Conservation (phyloP, 2,888 invertebrate species). For the Pyrrhosoma nymphula region DNA sequence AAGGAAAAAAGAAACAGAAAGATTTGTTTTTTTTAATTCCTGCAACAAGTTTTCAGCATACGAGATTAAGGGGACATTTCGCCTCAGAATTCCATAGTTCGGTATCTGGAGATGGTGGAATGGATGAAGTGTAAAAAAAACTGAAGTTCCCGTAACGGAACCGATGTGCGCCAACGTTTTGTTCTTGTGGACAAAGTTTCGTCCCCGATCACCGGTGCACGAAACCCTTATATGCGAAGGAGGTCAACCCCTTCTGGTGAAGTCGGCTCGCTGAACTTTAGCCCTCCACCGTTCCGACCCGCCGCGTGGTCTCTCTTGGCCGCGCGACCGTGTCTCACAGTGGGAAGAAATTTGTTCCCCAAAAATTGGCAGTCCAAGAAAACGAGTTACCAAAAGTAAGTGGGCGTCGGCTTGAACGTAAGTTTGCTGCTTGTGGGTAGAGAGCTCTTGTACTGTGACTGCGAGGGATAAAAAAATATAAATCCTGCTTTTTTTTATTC, state of each 20-base stretch:
- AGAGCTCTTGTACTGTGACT: too few relatives aligned
- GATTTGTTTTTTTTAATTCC: not conserved
- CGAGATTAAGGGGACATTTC: not conserved
- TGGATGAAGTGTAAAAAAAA: not conserved
- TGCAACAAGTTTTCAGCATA: conserved; percentile 18
- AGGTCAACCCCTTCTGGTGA: not conserved
- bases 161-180: not conserved
- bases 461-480: too few relatives aligned
- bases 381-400: not conserved
- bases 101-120: not conserved
- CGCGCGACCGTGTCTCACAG: not conserved
- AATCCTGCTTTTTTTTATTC: too few relatives aligned
- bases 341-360: not conserved
- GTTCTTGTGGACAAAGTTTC: not conserved
- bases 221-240: not conserved
- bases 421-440: not conserved
- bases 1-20: not conserved
- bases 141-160: not conserved
- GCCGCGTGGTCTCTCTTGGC: not conserved
- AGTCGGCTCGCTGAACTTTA: not conserved
- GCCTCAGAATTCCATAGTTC: not conserved
- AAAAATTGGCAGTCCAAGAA: not conserved
- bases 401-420: not conserved
- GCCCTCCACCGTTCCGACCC: not conserved
- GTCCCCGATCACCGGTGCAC: not conserved